Conservation (phyloP, 2,888 invertebrate genomes). For the Liopterus haemorrhoidalis region DNA sequence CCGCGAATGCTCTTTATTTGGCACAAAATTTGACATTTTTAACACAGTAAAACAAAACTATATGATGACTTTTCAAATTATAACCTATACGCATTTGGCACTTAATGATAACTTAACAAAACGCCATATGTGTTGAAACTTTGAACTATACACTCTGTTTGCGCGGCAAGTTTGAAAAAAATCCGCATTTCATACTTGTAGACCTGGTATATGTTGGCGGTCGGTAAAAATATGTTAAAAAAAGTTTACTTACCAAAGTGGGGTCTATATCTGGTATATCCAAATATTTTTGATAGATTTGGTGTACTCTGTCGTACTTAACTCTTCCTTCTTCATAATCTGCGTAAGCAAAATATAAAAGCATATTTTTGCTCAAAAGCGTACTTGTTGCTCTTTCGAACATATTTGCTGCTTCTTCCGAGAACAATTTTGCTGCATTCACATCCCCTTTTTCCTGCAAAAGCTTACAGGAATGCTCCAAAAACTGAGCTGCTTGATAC, state of each 20-base stretch:
- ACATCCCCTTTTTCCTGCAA: slow-evolving; percentile 95
- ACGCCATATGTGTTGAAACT: too few relatives aligned
- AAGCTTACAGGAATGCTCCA: slow-evolving; percentile 90
- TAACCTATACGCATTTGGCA: too few relatives aligned
- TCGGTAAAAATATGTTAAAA: too few relatives aligned
- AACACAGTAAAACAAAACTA: too few relatives aligned
- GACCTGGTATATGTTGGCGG: too few relatives aligned
- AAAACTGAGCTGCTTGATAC: slow-evolving; percentile 97
- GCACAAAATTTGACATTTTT: too few relatives aligned
- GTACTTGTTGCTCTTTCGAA: slow-evolving; percentile 91
- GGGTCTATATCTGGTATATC: slow-evolving; percentile 90
- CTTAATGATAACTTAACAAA: too few relatives aligned
- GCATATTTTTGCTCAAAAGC: slow-evolving; percentile 81
- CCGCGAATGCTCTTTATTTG: too few relatives aligned
- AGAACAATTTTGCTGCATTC: slow-evolving; percentile 85
- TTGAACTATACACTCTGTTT: too few relatives aligned
- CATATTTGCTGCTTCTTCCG: slow-evolving; percentile 91
- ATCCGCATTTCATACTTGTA: too few relatives aligned
- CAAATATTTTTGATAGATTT: slow-evolving; percentile 88
- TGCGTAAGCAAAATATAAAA: slow-evolving; percentile 96
- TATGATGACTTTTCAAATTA: too few relatives aligned
- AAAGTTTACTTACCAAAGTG: slow-evolving; percentile 76
- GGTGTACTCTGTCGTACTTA: slow-evolving; percentile 94
- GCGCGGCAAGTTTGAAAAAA: too few relatives aligned
- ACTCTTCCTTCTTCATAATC: slow-evolving; percentile 97